These are phyloP conservation scores for Phoxinus dragarum DNA, from an alignment of 2,797 vertebrate species.

Conservation along the genomic window DNA sequence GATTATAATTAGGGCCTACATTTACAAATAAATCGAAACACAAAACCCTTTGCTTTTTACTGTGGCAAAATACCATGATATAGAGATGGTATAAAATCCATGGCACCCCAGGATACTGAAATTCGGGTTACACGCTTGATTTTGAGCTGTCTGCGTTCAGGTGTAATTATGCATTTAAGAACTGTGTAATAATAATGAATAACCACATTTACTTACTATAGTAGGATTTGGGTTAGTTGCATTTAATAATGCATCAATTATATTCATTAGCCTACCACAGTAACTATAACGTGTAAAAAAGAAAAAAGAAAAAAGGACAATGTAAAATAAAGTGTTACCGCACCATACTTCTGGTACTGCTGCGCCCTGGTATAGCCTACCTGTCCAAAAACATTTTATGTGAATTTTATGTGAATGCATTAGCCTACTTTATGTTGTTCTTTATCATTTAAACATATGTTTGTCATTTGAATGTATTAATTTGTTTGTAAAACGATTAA, in stretches of 20 bases:
- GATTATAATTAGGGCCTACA: not conserved
- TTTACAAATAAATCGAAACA: not conserved
- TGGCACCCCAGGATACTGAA: not conserved
- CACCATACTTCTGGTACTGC: not conserved
- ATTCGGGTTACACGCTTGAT: not conserved
- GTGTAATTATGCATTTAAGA: no score
- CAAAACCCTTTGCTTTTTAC: not conserved
- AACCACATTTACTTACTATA: no score
- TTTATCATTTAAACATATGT: constrained; percentile 1
- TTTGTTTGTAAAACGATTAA: not conserved
- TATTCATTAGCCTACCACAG: no score
- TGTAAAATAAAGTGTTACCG: no score
- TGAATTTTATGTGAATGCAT: not conserved
- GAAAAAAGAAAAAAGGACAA: no score
- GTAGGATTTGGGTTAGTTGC: no score
- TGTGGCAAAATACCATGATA: not conserved
- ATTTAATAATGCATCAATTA: no score
- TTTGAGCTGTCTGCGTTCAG: no score
- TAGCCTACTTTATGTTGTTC: not conserved
- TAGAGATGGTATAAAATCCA: not conserved
- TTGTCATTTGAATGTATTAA: not conserved
- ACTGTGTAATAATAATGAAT: no score
- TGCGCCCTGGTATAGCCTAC: not conserved
- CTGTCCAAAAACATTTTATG: not conserved
- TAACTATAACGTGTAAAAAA: no score